Evolutionary conservation across 1,140 invertebrate species (phyloP), one percentile per base, ranked within the genome.

Genomic region (Papilio xuthus): DNA sequence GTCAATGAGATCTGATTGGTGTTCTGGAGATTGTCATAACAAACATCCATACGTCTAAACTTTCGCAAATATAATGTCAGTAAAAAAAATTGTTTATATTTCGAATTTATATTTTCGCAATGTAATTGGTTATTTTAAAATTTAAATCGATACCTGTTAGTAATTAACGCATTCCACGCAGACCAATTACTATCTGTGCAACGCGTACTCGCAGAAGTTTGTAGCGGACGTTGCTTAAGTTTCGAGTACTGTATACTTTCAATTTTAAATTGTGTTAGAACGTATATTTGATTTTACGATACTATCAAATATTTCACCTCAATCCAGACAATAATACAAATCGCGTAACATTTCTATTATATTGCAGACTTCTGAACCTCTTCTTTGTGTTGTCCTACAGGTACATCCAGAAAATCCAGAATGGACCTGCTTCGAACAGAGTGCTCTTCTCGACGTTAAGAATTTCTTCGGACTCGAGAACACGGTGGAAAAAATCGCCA

Each of bases 351-450:
- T 2, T 15, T 4, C 56, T 20, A 63, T 63, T 63, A 20, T 26
- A 18, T 13, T 32, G 26, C 3, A 23, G 0, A 23, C 60, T 67
- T 50, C 42, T 44, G 42, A 47, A 63, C 13, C 23, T 20, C 53
- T 20, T 7, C 32, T 70, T 70, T 71, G 9, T 20, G 37, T 41
- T 23, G 18, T 71, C 10, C n/a, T 44, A 7, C 82, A 99, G 97
- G 97, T 98, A 15, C 98, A 99, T 94, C 97, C 98, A 8, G 98
- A 99, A 86, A 99, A 99, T 93, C 86, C 96, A 1, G 96, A 98
- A 50, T 99, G 98, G 98, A 99, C 99, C 4, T 99, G 98, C 88
- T 99, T 99, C 94, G 98, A 99, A 90, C 98, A 99, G 94, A 96
- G 96, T 73, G 98, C 98, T 9, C 97, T 96, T 87, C 95, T 99